Evolutionary conservation across 2,113 vertebrate genomes (phyloP).

Genomic region (Psilopsiagon aymara): DNA sequence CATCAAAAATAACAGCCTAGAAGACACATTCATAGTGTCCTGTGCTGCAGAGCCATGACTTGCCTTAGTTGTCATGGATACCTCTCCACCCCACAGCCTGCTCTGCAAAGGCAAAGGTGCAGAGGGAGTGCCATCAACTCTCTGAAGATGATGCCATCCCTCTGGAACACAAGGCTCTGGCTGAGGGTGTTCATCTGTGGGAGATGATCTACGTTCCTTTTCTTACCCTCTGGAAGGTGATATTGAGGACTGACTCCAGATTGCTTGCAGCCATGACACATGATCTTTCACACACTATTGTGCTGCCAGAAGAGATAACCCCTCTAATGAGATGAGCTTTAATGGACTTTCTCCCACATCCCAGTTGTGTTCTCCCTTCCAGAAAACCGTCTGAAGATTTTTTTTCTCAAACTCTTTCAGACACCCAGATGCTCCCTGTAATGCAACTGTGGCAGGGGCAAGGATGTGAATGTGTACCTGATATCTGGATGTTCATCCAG

Average conservation of each 20-base stretch:
- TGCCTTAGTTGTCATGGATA: background rate
- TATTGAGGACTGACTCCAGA: background rate
- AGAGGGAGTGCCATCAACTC: background rate
- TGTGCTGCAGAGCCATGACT: background rate
- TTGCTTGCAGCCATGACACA: background rate
- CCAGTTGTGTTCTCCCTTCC: background rate
- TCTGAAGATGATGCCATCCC: background rate
- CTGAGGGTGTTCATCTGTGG: background rate
- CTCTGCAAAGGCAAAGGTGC: background rate
- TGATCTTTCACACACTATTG: background rate
- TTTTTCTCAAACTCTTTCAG: background rate
- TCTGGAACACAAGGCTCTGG: background rate
- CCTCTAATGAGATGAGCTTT: background rate
- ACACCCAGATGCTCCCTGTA: background rate
- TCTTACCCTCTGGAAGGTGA: background rate
- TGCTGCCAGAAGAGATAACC: background rate
- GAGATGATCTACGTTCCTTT: background rate
- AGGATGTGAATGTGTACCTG: background rate
- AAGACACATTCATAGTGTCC: background rate
- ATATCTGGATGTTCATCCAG: conserved; percentile 60
- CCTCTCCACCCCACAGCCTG: background rate
- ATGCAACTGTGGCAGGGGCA: background rate
- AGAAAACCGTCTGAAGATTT: background rate
- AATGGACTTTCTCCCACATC: background rate
- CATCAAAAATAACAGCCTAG: background rate